Conservation (phyloP, 1,140 invertebrate species). For the Eufriesea mexicana region DNA sequence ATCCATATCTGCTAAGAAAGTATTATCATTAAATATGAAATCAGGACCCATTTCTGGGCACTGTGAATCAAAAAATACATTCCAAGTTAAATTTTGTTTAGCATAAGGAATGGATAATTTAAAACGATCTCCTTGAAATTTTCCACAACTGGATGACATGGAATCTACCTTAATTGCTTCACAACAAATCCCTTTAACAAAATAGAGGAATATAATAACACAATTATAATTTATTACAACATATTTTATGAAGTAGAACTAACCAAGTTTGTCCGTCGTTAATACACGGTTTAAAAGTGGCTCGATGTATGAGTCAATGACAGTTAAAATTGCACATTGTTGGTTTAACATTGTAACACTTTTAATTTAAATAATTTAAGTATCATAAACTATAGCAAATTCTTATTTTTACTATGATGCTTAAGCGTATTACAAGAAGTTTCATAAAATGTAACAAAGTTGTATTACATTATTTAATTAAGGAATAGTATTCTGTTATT, state of each 20-base stretch:
- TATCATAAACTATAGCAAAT: not conserved
- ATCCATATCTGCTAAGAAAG: conserved; percentile 82
- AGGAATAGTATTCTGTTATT: not conserved
- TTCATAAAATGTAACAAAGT: too few species aligned
- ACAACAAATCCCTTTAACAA: conserved; percentile 57
- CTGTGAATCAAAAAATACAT: conserved; percentile 75
- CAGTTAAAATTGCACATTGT: conserved; percentile 21
- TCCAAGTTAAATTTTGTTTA: conserved; percentile 72
- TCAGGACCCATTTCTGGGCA: conserved; percentile 77
- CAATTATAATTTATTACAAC: not conserved
- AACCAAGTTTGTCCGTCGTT: conserved; percentile 51
- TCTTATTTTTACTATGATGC: not conserved
- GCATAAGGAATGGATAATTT: conserved; percentile 77
- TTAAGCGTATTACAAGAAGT: not conserved
- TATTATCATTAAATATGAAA: conserved; percentile 83
- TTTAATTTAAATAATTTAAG: not conserved
- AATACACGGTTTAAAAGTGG: conserved; percentile 56
- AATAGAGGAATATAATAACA: not conserved
- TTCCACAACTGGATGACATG: conserved; percentile 53
- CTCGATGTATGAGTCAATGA: conserved; percentile 51
- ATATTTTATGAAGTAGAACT: conserved; percentile 9
- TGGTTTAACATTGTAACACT: conserved; percentile 60
- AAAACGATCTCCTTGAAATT: conserved; percentile 72
- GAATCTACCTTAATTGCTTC: conserved; percentile 43
- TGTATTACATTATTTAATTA: too few species aligned